Conservation (phyloP, 1,140 invertebrate genomes). For the Hypsibius dujardini region DNA sequence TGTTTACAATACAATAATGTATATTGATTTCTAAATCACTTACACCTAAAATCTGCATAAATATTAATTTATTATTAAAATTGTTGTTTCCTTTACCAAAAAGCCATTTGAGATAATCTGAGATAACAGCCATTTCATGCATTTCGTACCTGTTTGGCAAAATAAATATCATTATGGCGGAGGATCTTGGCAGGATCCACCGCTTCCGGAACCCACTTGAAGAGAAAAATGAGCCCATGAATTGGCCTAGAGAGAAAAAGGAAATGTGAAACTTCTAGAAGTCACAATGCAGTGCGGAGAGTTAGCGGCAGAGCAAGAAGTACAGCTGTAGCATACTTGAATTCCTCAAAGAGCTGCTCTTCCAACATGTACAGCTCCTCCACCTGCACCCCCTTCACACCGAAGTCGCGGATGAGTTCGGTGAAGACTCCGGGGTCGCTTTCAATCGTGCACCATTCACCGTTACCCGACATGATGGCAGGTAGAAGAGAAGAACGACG, state of each 20-base stretch:
- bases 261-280: conserved; percentile 20
- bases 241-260: conserved; percentile 53
- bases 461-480: conserved; percentile 33
- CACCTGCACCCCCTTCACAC: conserved; percentile 73
- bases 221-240: conserved; percentile 93
- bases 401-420: conserved; percentile 84
- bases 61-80: no score
- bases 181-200: conserved; percentile 57
- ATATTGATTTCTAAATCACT: no score
- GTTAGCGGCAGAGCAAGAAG: conserved; percentile 21
- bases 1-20: no score
- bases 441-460: conserved; percentile 97
- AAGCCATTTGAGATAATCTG: no score
- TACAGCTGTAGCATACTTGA: conserved; percentile 52
- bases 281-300: neutral
- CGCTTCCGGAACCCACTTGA: conserved; percentile 86
- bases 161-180: conserved; percentile 85
- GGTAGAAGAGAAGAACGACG: no score
- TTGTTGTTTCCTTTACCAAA: no score
- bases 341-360: conserved; percentile 62
- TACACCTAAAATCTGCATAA: no score
- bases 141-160: conserved; percentile 73
- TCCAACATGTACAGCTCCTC: conserved; percentile 95
- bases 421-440: conserved; percentile 98
- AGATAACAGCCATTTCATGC: neutral